phyloP scores from a whole-genome alignment of 2,113 vertebrate species.

The Eleginops maclovinus region DNA sequence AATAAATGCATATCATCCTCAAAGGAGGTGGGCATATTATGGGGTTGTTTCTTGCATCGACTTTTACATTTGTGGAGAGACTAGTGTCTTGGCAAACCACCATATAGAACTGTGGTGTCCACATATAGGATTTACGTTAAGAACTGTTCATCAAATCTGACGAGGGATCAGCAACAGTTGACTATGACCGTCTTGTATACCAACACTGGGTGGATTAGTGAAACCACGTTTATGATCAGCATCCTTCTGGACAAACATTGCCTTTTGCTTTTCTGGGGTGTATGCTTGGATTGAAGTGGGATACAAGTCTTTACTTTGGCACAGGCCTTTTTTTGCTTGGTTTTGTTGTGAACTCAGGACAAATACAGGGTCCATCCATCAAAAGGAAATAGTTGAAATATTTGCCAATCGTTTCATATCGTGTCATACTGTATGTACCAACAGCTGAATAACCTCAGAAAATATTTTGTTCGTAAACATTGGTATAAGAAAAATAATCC shows the following conservation, averaged over 20 bases:
- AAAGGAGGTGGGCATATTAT: not conserved
- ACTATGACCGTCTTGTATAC: slow-evolving; percentile 22
- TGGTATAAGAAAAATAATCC: slow-evolving; percentile 44
- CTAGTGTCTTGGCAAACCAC: not conserved
- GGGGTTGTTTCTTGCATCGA: too few relatives aligned
- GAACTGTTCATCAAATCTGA: slow-evolving; percentile 19
- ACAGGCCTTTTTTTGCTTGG: not conserved
- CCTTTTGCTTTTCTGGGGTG: not conserved
- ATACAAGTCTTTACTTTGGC: not conserved
- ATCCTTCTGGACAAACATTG: slow-evolving; percentile 37
- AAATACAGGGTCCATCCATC: not conserved
- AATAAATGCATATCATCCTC: too few relatives aligned
- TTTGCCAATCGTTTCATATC: not conserved
- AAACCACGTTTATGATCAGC: slow-evolving; percentile 31
- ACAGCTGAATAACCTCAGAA: slow-evolving; percentile 35
- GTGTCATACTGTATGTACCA: not conserved
- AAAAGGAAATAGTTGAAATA: too few relatives aligned
- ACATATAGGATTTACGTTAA: slow-evolving; percentile 2
- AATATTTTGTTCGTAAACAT: slow-evolving; percentile 32
- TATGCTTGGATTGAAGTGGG: not conserved
- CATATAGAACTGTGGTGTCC: not conserved
- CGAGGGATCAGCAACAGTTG: slow-evolving; percentile 26
- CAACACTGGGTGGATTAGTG: slow-evolving; percentile 43
- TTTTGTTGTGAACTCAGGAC: not conserved
- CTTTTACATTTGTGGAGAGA: not conserved